phyloP scores from a whole-genome alignment of 2,888 invertebrate genomes.

The Lathronympha strigana region DNA sequence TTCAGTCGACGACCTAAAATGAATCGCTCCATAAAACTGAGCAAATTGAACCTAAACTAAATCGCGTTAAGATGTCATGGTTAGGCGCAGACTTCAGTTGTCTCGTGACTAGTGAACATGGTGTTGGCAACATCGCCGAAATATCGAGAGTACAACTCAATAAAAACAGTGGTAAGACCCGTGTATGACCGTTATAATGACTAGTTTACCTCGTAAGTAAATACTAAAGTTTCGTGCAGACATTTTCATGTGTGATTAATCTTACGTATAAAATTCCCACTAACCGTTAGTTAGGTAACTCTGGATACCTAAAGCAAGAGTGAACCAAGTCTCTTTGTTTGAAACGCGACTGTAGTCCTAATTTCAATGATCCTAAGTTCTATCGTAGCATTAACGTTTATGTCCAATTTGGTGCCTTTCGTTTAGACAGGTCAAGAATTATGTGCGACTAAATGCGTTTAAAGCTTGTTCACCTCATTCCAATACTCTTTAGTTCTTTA shows the following conservation, averaged over 20 bases:
- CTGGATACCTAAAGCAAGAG: not conserved
- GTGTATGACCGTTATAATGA: too few species aligned
- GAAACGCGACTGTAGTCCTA: not conserved
- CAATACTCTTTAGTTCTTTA: not conserved
- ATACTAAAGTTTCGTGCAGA: not conserved
- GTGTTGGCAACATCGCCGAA: too few species aligned
- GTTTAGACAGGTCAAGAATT: not conserved
- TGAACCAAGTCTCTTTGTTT: not conserved
- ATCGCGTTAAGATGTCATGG: too few species aligned
- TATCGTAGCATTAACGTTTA: not conserved
- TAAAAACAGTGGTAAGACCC: too few species aligned
- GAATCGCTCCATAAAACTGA: too few species aligned
- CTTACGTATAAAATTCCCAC: not conserved
- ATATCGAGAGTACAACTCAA: too few species aligned
- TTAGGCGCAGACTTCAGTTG: too few species aligned
- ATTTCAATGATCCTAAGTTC: not conserved
- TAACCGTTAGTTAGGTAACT: not conserved
- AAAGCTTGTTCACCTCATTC: slow-evolving; percentile 21
- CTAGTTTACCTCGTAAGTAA: not conserved
- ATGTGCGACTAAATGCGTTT: slow-evolving; percentile 9
- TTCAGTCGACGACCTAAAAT: too few species aligned
- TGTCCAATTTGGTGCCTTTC: not conserved
- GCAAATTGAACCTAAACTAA: too few species aligned
- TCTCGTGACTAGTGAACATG: too few species aligned
- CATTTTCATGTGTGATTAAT: slow-evolving; percentile 5